Conservation (phyloP, 1,140 invertebrate genomes). For the Apis laboriosa region DNA sequence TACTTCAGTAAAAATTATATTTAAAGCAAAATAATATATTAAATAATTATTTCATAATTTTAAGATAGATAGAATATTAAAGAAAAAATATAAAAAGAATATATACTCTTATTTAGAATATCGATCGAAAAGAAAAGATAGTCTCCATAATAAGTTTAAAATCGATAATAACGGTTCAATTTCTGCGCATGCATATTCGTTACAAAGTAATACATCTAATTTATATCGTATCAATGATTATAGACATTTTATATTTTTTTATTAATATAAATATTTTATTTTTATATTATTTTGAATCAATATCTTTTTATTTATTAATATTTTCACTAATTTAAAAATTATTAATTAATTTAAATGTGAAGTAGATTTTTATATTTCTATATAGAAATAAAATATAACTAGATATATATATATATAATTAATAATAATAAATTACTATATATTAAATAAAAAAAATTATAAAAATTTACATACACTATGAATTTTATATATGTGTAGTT, state of each 20-base stretch:
- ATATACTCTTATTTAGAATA: slow-evolving; percentile 3
- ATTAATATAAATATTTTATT: too few relatives aligned
- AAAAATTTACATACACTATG: too few relatives aligned
- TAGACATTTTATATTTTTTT: not conserved
- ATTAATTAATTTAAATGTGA: too few relatives aligned
- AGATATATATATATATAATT: too few relatives aligned
- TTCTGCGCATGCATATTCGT: slow-evolving; percentile 14
- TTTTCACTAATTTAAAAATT: too few relatives aligned
- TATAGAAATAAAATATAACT: too few relatives aligned
- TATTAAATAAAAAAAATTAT: too few relatives aligned
- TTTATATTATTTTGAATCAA: too few relatives aligned
- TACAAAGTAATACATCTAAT: not conserved
- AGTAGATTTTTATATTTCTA: too few relatives aligned
- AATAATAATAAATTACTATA: too few relatives aligned
- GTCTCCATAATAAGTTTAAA: slow-evolving; percentile 5
- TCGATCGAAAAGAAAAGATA: slow-evolving; percentile 26
- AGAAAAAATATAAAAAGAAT: not conserved
- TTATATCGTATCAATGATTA: slow-evolving; percentile 14
- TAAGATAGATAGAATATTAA: too few relatives aligned
- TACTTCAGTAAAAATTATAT: not conserved
- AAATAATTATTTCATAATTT: not conserved
- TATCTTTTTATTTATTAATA: too few relatives aligned
- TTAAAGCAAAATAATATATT: not conserved
- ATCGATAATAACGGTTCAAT: slow-evolving; percentile 36
- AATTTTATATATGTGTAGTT: not conserved